Base-by-base conservation (phyloP, 1,140 invertebrate genomes). In the Lepeophtheirus salmonis region DNA sequence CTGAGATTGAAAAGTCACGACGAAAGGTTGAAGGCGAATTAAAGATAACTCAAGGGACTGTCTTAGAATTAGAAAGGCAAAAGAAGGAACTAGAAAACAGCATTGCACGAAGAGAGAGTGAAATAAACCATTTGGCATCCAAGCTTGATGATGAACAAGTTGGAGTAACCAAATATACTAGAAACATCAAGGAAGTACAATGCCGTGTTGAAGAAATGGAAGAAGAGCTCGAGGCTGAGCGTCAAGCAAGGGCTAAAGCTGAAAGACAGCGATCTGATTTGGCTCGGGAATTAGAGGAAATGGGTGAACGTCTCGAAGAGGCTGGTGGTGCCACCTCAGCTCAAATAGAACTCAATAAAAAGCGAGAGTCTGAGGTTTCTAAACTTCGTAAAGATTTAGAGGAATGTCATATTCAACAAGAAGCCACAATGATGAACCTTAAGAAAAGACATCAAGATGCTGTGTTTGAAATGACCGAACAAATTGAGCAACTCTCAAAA, bases 391-490 rank as follows among this genome's bases (percentile, higher is more conserved):
- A 94, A 68, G 94, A 98, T 74, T 79, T 99, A 66, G 95, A 98
- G 73, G 95, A 98, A 18, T 74, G 41, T 50, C 48, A 61, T 23
- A 61, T 61, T 25, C 59, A 61, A 50, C 59, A 61, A 53, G 59
- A 61, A 23, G 48, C 59, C 21, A 61, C 49, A 1, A 17, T 61
- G 66, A 83, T 86, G 66, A 86, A 85, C 72, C 80, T 97, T 65
- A 85, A 92, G 74, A 97, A 98, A 82, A 98, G 98, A 80, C 89
- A 97, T 79, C 96, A 96, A 72, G 95, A 98, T 76, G 86, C 91
- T 69, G 87, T 96, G 67, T 82, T 86, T 66, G 91, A 97, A 75
- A 90, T 99, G 83, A 87, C 89, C 67, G 95, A 99, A 76, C 94
- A 98, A 77, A 88, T 98, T 71, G 95, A 98, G 76, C 90, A 96